Percentiles rank a stretch among this genome's conserved stretches.
Conservation (phyloP, 2,888 invertebrate genomes). For the Sceliomorpha sp. region DNA sequence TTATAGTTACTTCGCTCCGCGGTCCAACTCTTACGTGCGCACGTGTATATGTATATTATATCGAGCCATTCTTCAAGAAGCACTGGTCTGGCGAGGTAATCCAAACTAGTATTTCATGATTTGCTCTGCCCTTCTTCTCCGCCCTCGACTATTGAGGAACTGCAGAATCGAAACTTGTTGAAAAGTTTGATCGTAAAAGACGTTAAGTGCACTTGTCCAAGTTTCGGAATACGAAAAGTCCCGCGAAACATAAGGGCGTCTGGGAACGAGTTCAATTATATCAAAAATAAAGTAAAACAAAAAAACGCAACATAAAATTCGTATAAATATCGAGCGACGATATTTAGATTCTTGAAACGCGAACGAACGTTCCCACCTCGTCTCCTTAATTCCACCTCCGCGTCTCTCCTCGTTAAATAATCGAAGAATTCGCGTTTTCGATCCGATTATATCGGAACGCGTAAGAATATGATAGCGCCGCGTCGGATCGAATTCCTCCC, state of each 20-base stretch:
- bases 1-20: conserved; percentile 10
- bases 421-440: no score
- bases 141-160: conserved; percentile 49
- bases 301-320: conserved; percentile 28
- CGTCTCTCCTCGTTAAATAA: no score
- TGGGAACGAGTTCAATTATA: conserved; percentile 60
- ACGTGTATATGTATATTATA: conserved; percentile 47
- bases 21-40: conserved; percentile 3
- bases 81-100: conserved; percentile 52
- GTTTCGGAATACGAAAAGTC: conserved; percentile 56
- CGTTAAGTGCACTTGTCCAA: conserved; percentile 63
- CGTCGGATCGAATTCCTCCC: no score
- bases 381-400: no score
- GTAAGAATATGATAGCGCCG: no score
- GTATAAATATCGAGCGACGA: conserved; percentile 3
- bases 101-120: conserved; percentile 55
- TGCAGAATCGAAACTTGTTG: conserved; percentile 63
- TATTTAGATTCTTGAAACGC: no score
- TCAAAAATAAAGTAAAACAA: conserved; percentile 50
- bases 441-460: no score
- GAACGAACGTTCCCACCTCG: no score
- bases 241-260: conserved; percentile 54
- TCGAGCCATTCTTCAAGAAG: conserved; percentile 44
- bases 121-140: conserved; percentile 24
- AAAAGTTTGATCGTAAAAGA: conserved; percentile 73